Evolutionary conservation across 2,888 invertebrate species (phyloP), one percentile per base, ranked within the genome.

Genomic region (Campoplex nolae): DNA sequence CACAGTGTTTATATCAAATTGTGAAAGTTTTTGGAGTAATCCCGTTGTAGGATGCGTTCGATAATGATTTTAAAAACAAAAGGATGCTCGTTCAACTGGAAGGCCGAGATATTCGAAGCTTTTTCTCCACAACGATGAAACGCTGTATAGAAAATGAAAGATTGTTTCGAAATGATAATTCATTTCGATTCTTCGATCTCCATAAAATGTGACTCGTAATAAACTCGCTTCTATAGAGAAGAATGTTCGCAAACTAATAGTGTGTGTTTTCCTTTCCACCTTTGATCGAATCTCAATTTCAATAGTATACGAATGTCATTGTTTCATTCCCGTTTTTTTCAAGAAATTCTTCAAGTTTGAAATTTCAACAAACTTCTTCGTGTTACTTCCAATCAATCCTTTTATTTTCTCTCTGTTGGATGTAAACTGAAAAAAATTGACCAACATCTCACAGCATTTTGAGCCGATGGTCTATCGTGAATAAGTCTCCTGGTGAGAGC

Each of bases 1-100:
- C 48, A 51, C 67, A 42, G 13, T 84, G n/a, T 71, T 32, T 68
- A 28, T 65, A 42, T 76, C 11, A 80, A 76, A 80, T 80, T 80
- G 75, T 65, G 48, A 84, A 80, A 84, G 80, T 84, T 84, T 48
- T 78, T 23, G 23, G n/a, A 51, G 18, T 23, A 48, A 16, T 48
- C 28, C 16, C 13, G 11, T 23, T 45, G 16, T 32, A 51, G 0
- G 23, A 78, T 45, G 58, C 68, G 58, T 56, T 23, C 6, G 68
- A 79, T 68, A 82, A 82, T 42, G 42, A 58, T 79, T 54, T 79
- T 48, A 23, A 42, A 68, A 79, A 45, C 79, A 45, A 79, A 79
- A 42, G 32, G 28, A 70, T 13, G 35, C 76, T 48, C 32, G 54
- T 38, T 67, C 51, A 35, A 11, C 48, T 42, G 7, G 6, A 58